A percentile compares a stretch with the other conserved stretches of the same genome.
Conservation (phyloP, 2,888 invertebrate species). For the Trachelus iudaicus region DNA sequence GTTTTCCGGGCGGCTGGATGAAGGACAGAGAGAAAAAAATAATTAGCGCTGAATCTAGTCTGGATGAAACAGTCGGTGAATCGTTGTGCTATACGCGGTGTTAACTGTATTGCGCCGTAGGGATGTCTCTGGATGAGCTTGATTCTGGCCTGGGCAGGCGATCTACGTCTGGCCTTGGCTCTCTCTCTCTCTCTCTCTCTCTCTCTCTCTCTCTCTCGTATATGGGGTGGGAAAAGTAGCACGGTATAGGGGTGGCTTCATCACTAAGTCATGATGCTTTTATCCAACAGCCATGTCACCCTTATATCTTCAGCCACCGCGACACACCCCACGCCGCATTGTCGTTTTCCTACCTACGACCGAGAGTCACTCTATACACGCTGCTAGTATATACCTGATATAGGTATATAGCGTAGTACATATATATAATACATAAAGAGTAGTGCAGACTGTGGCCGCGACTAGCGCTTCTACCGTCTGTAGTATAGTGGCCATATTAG, state of each 20-base stretch:
- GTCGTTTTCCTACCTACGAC: not conserved
- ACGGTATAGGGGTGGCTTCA: conserved; percentile 46
- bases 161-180: conserved; percentile 24
- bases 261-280: conserved; percentile 64
- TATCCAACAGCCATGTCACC: conserved; percentile 50
- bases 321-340: not conserved
- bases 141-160: not conserved
- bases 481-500: not conserved
- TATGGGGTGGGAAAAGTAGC: conserved; percentile 16
- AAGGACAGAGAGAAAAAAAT: not conserved
- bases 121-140: not conserved
- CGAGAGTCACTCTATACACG: not conserved
- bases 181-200: conserved; percentile 7
- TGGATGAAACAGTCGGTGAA: not conserved
- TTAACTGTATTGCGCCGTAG: conserved; percentile 2
- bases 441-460: not conserved
- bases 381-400: not conserved
- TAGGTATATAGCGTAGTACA: not conserved
- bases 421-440: not conserved
- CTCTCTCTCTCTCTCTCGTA: conserved; percentile 18
- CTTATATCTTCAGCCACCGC: conserved; percentile 36
- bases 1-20: not conserved
- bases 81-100: not conserved
- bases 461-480: not conserved
- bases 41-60: not conserved